Evolutionary conservation across 2,888 invertebrate species (phyloP).

Genomic region (Hipparchia sbordonii): DNA sequence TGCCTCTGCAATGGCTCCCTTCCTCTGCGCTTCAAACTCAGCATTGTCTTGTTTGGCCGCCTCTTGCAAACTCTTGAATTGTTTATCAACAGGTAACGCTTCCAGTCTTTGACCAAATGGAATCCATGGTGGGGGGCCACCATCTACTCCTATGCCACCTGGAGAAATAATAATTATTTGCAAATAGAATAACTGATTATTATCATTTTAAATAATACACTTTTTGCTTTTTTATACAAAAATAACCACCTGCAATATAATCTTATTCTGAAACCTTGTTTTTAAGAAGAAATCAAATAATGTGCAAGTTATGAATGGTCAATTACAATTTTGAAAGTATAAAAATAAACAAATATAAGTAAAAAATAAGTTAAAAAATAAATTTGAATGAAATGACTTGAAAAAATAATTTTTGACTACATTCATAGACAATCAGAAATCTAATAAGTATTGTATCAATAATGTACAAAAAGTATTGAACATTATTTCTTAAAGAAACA

Average conservation of each 20-base stretch:
- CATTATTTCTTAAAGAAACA: background rate
- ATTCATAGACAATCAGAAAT: no score
- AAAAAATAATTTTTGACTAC: no score
- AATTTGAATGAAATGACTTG: no score
- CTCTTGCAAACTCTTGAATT: conserved; percentile 87
- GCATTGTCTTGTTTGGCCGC: conserved; percentile 87
- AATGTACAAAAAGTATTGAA: no score
- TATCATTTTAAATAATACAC: no score
- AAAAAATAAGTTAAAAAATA: no score
- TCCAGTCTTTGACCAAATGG: conserved; percentile 92
- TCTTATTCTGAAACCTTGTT: no score
- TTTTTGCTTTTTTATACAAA: background rate
- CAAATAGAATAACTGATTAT: no score
- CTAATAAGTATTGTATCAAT: no score
- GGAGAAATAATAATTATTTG: conserved; percentile 43
- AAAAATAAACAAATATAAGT: background rate
- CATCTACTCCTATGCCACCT: conserved; percentile 85
- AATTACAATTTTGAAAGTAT: background rate
- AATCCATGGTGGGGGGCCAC: conserved; percentile 95
- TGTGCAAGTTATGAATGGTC: no score
- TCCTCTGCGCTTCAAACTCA: conserved; percentile 94
- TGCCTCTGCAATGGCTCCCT: conserved; percentile 95
- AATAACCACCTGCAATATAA: no score
- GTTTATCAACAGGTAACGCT: conserved; percentile 82
- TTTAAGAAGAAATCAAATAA: no score